Conservation (phyloP, 2,888 invertebrate genomes). For the Ichneumoninae sp. region DNA sequence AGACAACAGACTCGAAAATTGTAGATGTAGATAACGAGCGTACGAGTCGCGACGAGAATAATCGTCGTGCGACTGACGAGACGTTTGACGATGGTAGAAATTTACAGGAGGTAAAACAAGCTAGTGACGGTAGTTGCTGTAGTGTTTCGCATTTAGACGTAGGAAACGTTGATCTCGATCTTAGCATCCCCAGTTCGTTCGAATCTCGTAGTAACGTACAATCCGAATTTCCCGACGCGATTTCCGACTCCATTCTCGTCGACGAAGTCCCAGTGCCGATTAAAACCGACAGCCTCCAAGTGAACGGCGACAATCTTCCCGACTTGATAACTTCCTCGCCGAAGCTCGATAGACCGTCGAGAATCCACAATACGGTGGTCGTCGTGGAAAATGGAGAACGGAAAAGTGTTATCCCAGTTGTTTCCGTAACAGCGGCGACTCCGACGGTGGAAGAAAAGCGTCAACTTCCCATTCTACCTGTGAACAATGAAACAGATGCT, state of each 20-base stretch:
- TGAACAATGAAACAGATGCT: conserved; percentile 64
- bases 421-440: conserved; percentile 78
- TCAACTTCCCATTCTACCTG: conserved; percentile 1
- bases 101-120: conserved; percentile 45
- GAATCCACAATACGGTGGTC: neutral
- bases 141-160: conserved; percentile 63
- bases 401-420: conserved; percentile 56
- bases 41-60: conserved; percentile 16
- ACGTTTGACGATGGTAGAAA: conserved; percentile 34
- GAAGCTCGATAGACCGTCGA: conserved; percentile 69
- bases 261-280: conserved; percentile 14
- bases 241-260: conserved; percentile 47
- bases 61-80: neutral
- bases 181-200: conserved; percentile 19
- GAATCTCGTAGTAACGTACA: conserved; percentile 13
- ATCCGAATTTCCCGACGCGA: conserved; percentile 65
- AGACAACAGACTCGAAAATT: conserved; percentile 31
- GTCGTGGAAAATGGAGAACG: conserved; percentile 9
- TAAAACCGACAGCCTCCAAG: neutral
- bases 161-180: conserved; percentile 54
- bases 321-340: conserved; percentile 78
- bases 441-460: conserved; percentile 75
- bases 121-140: conserved; percentile 55
- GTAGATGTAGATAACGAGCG: conserved; percentile 45
- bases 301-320: conserved; percentile 73